A percentile compares a stretch with the other conserved stretches of the same genome.
Evolutionary conservation across 2,113 vertebrate genomes (phyloP).

Genomic region (Promerops cafer): DNA sequence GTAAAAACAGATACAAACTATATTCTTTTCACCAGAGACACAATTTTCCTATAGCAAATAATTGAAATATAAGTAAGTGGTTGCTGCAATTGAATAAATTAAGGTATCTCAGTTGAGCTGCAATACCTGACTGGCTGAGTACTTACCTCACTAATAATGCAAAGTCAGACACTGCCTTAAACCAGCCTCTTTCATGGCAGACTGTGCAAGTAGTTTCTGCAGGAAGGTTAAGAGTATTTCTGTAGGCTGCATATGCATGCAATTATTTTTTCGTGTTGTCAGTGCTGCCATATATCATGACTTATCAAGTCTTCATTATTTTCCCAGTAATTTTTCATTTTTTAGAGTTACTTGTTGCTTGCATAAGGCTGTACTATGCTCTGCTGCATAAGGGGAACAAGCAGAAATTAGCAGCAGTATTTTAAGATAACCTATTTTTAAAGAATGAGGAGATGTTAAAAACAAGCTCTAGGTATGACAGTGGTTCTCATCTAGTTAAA

Average conservation of each 20-base stretch:
- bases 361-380: not conserved
- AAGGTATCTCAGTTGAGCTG: not conserved
- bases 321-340: not conserved
- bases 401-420: conserved; percentile 8
- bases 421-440: conserved; percentile 40
- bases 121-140: not conserved
- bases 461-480: not conserved
- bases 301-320: not conserved
- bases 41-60: not conserved
- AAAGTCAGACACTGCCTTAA: not conserved
- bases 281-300: not conserved
- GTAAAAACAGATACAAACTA: not conserved
- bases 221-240: not conserved
- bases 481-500: not conserved
- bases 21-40: not conserved
- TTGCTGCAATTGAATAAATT: not conserved
- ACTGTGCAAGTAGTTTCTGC: not conserved
- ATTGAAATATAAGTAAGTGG: not conserved
- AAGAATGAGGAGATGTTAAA: not conserved
- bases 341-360: not conserved
- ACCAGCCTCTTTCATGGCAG: not conserved
- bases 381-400: not conserved
- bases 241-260: not conserved
- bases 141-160: not conserved
- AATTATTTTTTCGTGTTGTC: not conserved